These are phyloP conservation scores for Clarias laeviceps DNA, from an alignment of 2,797 vertebrate genomes.

Conservation along the genomic window DNA sequence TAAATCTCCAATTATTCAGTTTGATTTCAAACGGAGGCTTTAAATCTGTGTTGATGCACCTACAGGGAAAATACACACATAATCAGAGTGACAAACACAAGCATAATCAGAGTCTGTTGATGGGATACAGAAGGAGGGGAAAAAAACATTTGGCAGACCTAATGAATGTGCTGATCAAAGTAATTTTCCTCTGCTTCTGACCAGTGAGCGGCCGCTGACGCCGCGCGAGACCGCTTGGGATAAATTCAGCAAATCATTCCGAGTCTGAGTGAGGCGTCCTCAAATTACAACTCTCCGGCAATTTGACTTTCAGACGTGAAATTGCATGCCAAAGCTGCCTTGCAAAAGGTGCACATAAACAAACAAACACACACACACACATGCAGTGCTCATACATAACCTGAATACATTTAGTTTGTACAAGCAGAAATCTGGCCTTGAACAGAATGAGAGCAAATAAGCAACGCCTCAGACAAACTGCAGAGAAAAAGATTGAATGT, in stretches of 20 bases:
- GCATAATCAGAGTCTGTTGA: constrained; percentile 39
- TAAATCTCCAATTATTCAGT: not conserved
- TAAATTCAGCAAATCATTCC: constrained; percentile 52
- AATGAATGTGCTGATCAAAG: constrained; percentile 73
- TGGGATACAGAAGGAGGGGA: not conserved
- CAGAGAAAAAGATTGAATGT: not conserved
- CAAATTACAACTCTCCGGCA: constrained; percentile 52
- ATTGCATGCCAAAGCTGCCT: constrained; percentile 47
- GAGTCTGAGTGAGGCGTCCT: constrained; percentile 39
- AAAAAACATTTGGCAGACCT: constrained; percentile 56
- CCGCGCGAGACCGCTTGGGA: constrained; percentile 38
- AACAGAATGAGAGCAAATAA: constrained; percentile 19
- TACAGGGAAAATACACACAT: constrained; percentile 3
- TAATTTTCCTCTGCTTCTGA: constrained; percentile 67
- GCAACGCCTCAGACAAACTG: not conserved
- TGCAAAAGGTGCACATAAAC: not conserved
- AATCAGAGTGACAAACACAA: constrained; percentile 32
- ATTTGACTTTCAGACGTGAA: constrained; percentile 54
- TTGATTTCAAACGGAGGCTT: not conserved
- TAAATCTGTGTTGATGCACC: not conserved
- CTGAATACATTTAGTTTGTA: not conserved
- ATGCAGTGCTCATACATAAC: constrained; percentile 4
- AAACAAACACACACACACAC: not conserved
- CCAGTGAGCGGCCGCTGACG: constrained; percentile 65
- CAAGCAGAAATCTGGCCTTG: not conserved